phyloP scores from a whole-genome alignment of 2,113 vertebrate genomes.

The Phaethon lepturus region DNA sequence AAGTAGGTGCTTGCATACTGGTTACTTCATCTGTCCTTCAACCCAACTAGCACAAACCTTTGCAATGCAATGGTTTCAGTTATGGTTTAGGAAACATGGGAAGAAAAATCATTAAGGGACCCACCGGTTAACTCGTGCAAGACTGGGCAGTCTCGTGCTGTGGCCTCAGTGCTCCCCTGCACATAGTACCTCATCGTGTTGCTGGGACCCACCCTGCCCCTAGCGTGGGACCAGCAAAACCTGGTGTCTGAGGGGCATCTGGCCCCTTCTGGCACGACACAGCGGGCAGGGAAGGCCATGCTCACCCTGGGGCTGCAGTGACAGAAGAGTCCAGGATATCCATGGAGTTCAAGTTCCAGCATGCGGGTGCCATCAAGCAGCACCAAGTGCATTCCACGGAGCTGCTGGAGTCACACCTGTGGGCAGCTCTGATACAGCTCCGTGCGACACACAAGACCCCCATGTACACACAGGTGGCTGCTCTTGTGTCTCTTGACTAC shows the following conservation, averaged over 20 bases:
- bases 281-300: fast-evolving
- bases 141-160: neutral
- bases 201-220: neutral
- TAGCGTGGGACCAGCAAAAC: fast-evolving
- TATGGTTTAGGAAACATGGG: neutral
- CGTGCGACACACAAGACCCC: fast-evolving
- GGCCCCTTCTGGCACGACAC: neutral
- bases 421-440: neutral
- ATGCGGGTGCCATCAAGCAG: neutral
- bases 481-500: neutral
- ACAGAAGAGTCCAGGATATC: neutral
- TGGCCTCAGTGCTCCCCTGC: neutral
- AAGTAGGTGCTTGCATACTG: neutral
- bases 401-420: neutral
- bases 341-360: neutral
- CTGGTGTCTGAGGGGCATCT: neutral
- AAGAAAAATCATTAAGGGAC: neutral
- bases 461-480: neutral
- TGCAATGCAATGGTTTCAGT: neutral
- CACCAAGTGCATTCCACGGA: neutral
- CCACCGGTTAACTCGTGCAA: fast-evolving
- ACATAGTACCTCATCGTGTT: fast-evolving
- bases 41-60: neutral
- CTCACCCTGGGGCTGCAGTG: neutral
- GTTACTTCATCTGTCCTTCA: neutral